Evolutionary conservation across 2,888 invertebrate genomes (phyloP), one percentile per base, ranked within the genome.

Genomic region (Esperia sulphurella): DNA sequence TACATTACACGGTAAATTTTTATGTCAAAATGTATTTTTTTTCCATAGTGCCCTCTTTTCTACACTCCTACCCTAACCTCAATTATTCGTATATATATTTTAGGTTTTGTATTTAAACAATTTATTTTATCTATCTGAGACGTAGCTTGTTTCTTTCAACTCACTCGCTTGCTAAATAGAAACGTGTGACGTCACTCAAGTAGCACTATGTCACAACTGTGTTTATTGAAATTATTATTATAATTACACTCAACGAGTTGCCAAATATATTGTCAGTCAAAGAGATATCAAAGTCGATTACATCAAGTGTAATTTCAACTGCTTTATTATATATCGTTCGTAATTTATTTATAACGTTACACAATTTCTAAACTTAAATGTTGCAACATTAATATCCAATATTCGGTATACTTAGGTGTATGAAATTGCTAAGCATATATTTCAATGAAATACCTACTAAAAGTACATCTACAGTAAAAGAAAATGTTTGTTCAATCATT

Each of bases 241-340:
- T 21, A 21, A 21, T 21, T 21, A 21, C 21, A 21, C 21, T 21
- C 3, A 5, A 9, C n/a, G n/a, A 39, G 41, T 54, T 52, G 49
- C 49, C 37, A 56, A 53, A 55, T 48, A 35, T 31, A 50, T 52
- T 50, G 50, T 46, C 50, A 35, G 51, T 55, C 43, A 56, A 54
- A 35, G 51, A 56, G 45, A 56, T 54, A 57, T 48, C 46, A 43
- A 48, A 50, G 46, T 50, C 49, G 48, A 47, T 61, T 60, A 61
- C 57, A 49, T 55, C 52, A 55, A 57, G 50, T 56, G 49, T 57
- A 51, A 55, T 35, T 35, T 10, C 40, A 14, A 21, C 8, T 40
- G 12, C 10, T n/a, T 35, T 10, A n/a, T n/a, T 10, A 33, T 33
- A 35, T n/a, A n/a, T 35, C 12, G 35, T 3, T 6, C 35, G 3